These are phyloP conservation scores for Ctenopoma multispine DNA, from an alignment of 2,797 vertebrate species.

Conservation along the genomic window DNA sequence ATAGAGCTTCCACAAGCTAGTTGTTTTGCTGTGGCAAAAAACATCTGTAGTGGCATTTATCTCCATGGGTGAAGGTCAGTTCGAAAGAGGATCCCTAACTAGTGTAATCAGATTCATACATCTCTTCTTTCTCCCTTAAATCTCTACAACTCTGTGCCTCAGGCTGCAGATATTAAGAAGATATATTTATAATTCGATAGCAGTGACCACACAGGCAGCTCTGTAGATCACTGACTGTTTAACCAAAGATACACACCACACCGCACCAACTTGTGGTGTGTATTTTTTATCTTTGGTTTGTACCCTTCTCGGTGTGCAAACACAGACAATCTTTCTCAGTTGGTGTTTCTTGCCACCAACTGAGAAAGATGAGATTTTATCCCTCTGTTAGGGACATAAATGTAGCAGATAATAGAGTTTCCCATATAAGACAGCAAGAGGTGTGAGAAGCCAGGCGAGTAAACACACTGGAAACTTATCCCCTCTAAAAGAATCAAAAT, in stretches of 20 bases:
- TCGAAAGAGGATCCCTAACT: conserved; percentile 45
- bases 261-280: background rate
- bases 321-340: background rate
- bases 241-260: conserved; percentile 5
- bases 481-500: conserved; percentile 41
- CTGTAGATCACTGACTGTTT: conserved; percentile 26
- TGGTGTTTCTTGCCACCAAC: conserved; percentile 25
- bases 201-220: background rate
- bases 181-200: conserved; percentile 18
- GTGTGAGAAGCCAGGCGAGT: conserved; percentile 18
- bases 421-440: conserved; percentile 19
- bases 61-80: conserved; percentile 42
- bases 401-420: conserved; percentile 64
- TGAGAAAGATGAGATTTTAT: conserved; percentile 45
- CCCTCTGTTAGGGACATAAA: conserved; percentile 54
- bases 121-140: background rate
- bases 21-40: conserved; percentile 13
- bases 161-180: background rate
- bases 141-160: background rate
- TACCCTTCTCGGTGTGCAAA: background rate
- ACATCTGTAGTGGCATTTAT: conserved; percentile 14
- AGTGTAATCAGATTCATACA: too few species aligned
- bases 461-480: conserved; percentile 24
- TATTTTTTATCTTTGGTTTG: conserved; percentile 17
- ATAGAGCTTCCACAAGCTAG: background rate